Evolutionary conservation across 2,113 vertebrate genomes (phyloP), one percentile per base, ranked within the genome.

Genomic region (Danio rerio): DNA sequence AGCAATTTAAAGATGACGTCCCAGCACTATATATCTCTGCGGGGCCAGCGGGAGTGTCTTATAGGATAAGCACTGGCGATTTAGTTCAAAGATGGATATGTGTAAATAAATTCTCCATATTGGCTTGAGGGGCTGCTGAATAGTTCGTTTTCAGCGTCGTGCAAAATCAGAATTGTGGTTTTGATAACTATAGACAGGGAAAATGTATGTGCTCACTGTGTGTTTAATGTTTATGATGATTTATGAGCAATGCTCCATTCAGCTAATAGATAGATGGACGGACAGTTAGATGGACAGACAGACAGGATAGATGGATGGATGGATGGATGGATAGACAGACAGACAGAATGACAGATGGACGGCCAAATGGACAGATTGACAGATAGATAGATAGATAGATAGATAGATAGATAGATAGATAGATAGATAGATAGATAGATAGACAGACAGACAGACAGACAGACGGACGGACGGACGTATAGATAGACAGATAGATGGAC

Each of bases 21-120:
- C 75, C 50, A 83, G 21, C 56, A 52, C 40, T 53, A 73, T 50
- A 50, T 61, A 68, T 75, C 66, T 69, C 68, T 9, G 66, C 55
- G 20, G 62, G 66, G 40, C 42, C 43, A 72, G 50, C 56, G 42
- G 79, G 40, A 42, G 21, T 65, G 62, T 83, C 42, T 40, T 69
- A 45, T 69, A 31, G 61, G 12, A 62, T 72, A 82, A 81, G 76
- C 50, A 69, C 53, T 81, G 21, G 56, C 5, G 43, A 61, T 74
- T 55, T 74, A 68, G 75, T 18, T 12, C 70, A 66, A 20, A 53
- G 53, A 86, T 59, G 55, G 62, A 84, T 84, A 21, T 56, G 18
- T 47, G 40, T n/a, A 66, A 65, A 81, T 71, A 12, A 55, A 53
- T 80, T 80, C 20, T 47, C 47, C 2, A 56, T 66, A 53, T 74